A percentile compares a stretch with the other conserved stretches of the same genome.
Evolutionary conservation across 1,140 invertebrate genomes (phyloP).

Genomic region (Leptoteleia sp.): DNA sequence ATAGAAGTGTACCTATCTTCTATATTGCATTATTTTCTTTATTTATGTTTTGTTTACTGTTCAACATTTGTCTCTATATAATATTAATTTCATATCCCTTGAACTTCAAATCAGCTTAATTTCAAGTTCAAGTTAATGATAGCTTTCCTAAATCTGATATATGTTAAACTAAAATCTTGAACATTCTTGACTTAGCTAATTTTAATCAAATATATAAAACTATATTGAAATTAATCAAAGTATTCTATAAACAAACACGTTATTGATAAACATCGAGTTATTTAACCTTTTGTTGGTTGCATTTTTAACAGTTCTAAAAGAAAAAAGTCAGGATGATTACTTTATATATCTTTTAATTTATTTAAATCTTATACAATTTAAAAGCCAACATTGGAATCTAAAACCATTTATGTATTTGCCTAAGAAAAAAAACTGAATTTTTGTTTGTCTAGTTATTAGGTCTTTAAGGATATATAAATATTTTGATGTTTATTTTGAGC

Average conservation of each 20-base stretch:
- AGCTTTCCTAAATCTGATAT: constrained; percentile 26
- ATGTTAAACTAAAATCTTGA: constrained; percentile 7
- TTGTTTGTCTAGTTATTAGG: too few species aligned
- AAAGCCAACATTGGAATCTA: too few species aligned
- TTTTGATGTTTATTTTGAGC: not conserved
- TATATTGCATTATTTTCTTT: constrained; percentile 8
- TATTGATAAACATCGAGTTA: not conserved
- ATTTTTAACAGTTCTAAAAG: too few species aligned
- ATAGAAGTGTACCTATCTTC: too few species aligned
- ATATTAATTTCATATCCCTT: constrained; percentile 15
- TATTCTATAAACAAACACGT: not conserved
- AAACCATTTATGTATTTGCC: too few species aligned
- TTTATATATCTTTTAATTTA: too few species aligned
- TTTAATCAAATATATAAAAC: too few species aligned
- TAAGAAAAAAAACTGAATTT: too few species aligned
- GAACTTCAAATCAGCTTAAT: constrained; percentile 18
- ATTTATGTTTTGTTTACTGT: not conserved
- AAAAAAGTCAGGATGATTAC: too few species aligned
- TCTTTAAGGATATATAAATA: not conserved
- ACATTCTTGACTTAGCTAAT: constrained; percentile 17
- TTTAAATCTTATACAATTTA: too few species aligned
- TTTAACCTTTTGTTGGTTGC: too few species aligned
- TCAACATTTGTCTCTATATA: not conserved
- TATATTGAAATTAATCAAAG: too few species aligned
- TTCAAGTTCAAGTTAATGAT: constrained; percentile 13